Evolutionary conservation across 1,140 invertebrate genomes (phyloP), one percentile per base, ranked within the genome.

Genomic region (honey bee (Apis mellifera)): DNA sequence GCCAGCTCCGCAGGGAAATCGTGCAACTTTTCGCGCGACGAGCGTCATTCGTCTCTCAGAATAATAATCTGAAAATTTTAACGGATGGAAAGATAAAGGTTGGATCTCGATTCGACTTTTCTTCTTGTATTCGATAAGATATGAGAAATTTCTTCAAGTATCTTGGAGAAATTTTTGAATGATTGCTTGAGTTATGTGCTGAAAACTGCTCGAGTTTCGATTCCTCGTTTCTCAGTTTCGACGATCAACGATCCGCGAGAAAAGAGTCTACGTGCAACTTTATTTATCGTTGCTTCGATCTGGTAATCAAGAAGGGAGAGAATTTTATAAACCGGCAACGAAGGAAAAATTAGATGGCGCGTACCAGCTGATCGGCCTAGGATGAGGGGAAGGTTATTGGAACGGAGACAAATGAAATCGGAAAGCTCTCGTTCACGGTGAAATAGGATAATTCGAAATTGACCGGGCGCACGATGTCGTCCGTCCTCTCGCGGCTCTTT

Each of bases 221-320:
- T 87, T 83, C 55, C 78, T 54, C 82, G 4, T 42, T 4, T 42
- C 4, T 4, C 4, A 81, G 77, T 76, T 82, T 86, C 76, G 32
- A 86, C 91, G 91, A 92, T 91, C 90, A 90, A 91, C 83, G 81
- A 86, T 70, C 64, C 73, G 62, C 74, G 80, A 74, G 79, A 83
- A 76, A 23, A 50, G 55, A 23, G 15, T n/a, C n/a, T 26, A 26
- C 32, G 11, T n/a, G 78, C 55, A 65, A 32, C 62, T 57, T 32
- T 32, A 88, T 85, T 85, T 85, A 83, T 88, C 65, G 77, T 71
- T 50, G 80, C 65, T 82, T 84, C 78, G 76, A 82, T n/a, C n/a
- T n/a, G n/a, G n/a, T n/a, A n/a, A n/a, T n/a, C 57, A 52, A n/a
- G 7, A 0, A 42, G 5, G 32, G 32, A 42, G 5, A 74, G 74